Conservation (phyloP, 2,797 vertebrate genomes). For the Xenops minutus region DNA sequence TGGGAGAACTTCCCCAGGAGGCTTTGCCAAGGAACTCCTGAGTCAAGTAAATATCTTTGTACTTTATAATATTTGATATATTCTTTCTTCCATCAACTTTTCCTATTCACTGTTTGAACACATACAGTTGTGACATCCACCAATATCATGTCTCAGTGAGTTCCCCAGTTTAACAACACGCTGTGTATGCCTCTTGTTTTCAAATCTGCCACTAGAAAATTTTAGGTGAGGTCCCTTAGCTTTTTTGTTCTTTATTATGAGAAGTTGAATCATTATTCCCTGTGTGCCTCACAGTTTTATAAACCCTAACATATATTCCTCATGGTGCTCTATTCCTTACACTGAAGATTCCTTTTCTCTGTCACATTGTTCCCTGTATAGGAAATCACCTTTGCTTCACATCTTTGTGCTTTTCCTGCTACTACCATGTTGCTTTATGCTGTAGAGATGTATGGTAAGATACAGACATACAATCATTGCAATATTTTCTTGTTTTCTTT, state of each 20-base stretch:
- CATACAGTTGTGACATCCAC: neutral
- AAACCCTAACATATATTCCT: neutral
- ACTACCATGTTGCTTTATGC: accelerated
- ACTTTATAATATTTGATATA: neutral
- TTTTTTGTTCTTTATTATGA: neutral
- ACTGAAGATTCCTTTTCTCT: neutral
- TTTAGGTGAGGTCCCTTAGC: neutral
- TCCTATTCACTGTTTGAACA: neutral
- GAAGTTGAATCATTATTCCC: neutral
- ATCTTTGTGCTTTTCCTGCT: neutral
- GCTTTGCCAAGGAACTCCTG: neutral
- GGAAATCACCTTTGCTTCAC: neutral
- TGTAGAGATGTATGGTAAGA: neutral
- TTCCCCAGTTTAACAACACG: neutral
- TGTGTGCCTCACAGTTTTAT: neutral
- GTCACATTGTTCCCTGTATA: neutral
- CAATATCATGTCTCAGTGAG: neutral
- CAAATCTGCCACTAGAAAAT: neutral
- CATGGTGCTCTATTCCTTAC: neutral
- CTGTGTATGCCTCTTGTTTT: neutral
- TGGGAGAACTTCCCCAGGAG: neutral
- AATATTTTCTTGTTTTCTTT: neutral
- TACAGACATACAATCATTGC: neutral
- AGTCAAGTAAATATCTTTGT: neutral
- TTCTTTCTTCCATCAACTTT: neutral